Evolutionary conservation across 1,140 invertebrate species (phyloP).

Genomic region (Lepidurus packardi): DNA sequence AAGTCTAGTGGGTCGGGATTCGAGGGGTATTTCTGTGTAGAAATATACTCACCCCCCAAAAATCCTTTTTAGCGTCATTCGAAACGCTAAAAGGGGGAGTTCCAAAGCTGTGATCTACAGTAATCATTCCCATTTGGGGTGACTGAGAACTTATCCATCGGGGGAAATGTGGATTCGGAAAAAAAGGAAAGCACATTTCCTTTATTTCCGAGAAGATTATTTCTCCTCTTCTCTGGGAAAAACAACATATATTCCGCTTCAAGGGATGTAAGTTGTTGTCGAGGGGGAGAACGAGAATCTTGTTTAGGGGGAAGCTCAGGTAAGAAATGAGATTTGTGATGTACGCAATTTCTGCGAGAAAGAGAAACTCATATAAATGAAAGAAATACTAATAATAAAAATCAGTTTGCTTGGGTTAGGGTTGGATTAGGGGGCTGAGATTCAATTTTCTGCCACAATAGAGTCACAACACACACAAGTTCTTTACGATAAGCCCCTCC

Average conservation of each 20-base stretch:
- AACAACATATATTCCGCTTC: neutral
- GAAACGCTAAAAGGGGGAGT: neutral
- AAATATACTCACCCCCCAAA: neutral
- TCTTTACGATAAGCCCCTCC: neutral
- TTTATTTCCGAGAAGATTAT: neutral
- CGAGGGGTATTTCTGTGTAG: neutral
- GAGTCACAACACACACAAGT: neutral
- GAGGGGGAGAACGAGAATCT: neutral
- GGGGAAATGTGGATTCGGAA: neutral
- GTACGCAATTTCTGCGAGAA: neutral
- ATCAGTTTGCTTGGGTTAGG: conserved; percentile 7
- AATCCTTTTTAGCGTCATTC: neutral
- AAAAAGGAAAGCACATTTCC: neutral
- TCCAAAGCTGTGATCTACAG: neutral
- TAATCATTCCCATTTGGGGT: neutral
- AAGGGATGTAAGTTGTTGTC: neutral
- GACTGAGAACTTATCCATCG: neutral
- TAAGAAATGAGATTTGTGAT: neutral
- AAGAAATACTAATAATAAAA: neutral
- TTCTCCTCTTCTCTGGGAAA: neutral
- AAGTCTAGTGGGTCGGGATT: neutral
- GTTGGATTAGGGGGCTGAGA: neutral
- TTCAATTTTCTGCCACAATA: neutral
- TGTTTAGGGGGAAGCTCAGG: neutral
- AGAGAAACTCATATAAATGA: neutral